Conservation (phyloP, 2,797 vertebrate genomes). For the Phataginus tricuspis region DNA sequence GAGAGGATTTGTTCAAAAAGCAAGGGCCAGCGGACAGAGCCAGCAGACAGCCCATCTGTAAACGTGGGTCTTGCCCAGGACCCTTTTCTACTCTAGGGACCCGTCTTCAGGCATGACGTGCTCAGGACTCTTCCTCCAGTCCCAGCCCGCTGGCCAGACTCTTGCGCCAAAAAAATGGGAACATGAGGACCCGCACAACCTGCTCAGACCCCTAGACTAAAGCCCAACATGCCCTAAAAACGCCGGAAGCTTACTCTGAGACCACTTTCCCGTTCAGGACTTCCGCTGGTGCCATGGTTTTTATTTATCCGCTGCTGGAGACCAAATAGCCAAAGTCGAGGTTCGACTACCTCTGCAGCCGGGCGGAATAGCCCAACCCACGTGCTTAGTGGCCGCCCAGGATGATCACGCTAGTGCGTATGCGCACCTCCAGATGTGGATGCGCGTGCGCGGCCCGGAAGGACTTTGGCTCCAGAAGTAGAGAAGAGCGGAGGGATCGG, state of each 20-base stretch:
- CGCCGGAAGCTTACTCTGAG: conserved; percentile 90
- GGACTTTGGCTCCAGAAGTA: rapidly evolving
- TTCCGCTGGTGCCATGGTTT: conserved; percentile 90
- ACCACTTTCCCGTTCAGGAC: conserved; percentile 93
- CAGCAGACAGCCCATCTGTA: neutral
- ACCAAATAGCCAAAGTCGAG: neutral
- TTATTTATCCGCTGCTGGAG: neutral
- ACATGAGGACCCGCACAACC: no score
- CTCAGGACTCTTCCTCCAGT: neutral
- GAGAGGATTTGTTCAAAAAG: neutral
- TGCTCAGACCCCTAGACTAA: neutral
- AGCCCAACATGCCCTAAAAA: neutral
- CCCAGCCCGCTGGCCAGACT: neutral
- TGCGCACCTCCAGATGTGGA: neutral
- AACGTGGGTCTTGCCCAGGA: neutral
- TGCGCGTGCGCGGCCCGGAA: neutral
- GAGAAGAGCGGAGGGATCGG: rapidly evolving
- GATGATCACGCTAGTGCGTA: neutral
- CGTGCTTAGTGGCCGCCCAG: neutral
- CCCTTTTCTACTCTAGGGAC: neutral
- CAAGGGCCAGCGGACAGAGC: neutral
- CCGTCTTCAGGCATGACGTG: neutral
- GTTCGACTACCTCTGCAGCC: rapidly evolving
- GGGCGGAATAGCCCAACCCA: neutral
- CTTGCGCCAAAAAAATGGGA: neutral